Evolutionary conservation across 2,113 vertebrate genomes (phyloP), one percentile per base, ranked within the genome.

Genomic region (Trachemys scripta): DNA sequence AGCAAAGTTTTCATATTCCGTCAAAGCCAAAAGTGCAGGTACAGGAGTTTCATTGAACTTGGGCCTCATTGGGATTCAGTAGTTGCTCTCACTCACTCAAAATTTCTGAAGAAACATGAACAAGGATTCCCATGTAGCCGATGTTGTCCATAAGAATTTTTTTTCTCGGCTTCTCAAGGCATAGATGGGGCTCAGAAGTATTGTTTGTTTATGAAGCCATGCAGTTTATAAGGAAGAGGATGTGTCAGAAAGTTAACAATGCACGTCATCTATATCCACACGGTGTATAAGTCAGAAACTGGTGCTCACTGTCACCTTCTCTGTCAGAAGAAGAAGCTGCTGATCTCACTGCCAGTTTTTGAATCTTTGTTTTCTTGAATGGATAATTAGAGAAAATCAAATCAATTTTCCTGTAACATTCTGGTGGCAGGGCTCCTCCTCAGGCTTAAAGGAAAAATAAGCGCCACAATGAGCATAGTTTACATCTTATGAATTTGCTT

Each of bases 11-110:
- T 94, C 96, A 1, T 94, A 85, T 10, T 97, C 96, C 62, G 95
- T 47, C 0, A 90, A 82, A 85, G 95, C 96, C 92, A 93, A 10
- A 79, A 97, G 92, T 3, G 94, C 65, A 10, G 98, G 94, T 50
- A 94, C 89, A 47, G 96, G 90, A 89, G 90, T 95, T 85, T 95
- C 94, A 17, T 93, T 92, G 50, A 96, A 84, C 65, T 59, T 97
- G 91, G 97, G 97, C 97, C 95, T 98, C 98, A 98, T 98, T 96
- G 94, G 96, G 95, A 83, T 85, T 17, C 20, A 0, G 78, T 27
- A 5, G 90, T 3, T 57, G 82, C 35, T n/a, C 84, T 90, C 31
- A 10, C 69, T 42, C 1, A 0, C 54, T 65, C 14, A 59, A 1
- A 5, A 76, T 10, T 16, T 35, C 80, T 6, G 51, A 51, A 87